phyloP scores from a whole-genome alignment of 2,113 vertebrate genomes.

The Centropus bengalensis region DNA sequence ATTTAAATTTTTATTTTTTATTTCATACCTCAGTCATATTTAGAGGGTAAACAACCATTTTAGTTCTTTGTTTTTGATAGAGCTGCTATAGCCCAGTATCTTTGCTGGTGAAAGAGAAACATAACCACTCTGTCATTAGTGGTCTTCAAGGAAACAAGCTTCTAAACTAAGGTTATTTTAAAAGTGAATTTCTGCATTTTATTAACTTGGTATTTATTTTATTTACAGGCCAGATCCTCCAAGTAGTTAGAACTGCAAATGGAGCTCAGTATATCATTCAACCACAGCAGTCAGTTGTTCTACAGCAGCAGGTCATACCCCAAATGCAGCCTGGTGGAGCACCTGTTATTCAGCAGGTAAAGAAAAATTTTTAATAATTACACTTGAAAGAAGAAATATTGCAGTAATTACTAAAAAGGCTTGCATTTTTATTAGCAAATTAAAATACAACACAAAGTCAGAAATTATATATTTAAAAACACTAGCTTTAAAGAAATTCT shows the following conservation, averaged over 20 bases:
- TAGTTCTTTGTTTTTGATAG: not conserved
- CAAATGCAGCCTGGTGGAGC: slow-evolving; percentile 94
- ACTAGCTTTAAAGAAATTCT: not conserved
- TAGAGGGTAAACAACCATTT: not conserved
- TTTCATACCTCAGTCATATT: not conserved
- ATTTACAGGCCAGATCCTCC: slow-evolving; percentile 91
- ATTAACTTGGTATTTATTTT: slow-evolving; percentile 5
- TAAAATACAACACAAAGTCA: not conserved
- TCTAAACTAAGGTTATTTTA: not conserved
- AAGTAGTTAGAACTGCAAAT: slow-evolving; percentile 92
- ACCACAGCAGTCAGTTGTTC: slow-evolving; percentile 91
- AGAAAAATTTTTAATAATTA: not conserved
- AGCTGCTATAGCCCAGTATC: not conserved
- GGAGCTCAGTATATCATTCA: slow-evolving; percentile 96
- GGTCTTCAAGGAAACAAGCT: not conserved
- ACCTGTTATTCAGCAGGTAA: slow-evolving; percentile 97
- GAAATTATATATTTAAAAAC: not conserved
- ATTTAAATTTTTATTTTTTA: not conserved
- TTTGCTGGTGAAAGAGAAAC: not conserved
- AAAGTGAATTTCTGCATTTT: not conserved
- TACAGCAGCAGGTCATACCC: slow-evolving; percentile 92
- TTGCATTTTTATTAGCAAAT: not conserved
- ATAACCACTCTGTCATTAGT: not conserved
- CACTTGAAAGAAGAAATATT: not conserved
- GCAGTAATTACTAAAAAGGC: not conserved